Evolutionary conservation across 2,113 vertebrate genomes (phyloP).

Genomic region (Phycodurus eques): DNA sequence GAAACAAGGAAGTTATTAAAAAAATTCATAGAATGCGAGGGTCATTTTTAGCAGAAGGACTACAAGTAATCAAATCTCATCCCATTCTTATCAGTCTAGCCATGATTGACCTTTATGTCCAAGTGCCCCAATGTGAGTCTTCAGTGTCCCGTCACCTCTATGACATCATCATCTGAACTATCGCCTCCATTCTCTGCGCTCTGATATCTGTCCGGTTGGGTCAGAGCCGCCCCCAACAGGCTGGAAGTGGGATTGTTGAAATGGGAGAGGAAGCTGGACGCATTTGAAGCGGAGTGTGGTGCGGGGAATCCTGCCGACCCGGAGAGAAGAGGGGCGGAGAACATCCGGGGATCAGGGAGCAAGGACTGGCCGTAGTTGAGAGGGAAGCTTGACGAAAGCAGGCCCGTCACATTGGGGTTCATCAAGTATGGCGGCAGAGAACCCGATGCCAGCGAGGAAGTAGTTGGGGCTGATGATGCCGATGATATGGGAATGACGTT

Average conservation of each 20-base stretch:
- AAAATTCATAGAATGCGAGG: neutral
- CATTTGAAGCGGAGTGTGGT: slow-evolving; percentile 77
- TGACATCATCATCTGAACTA: slow-evolving; percentile 95
- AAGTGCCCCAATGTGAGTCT: neutral
- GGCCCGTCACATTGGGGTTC: slow-evolving; percentile 85
- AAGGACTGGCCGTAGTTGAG: slow-evolving; percentile 89
- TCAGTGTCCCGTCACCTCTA: slow-evolving; percentile 95
- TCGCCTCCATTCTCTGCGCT: slow-evolving; percentile 86
- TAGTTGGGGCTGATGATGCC: slow-evolving; percentile 77
- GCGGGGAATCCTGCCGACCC: slow-evolving; percentile 77
- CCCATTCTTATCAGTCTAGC: slow-evolving; percentile 25
- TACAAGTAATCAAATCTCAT: slow-evolving; percentile 4
- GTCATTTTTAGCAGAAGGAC: neutral
- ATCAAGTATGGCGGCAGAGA: slow-evolving; percentile 88
- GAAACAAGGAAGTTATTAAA: neutral
- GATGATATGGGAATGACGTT: slow-evolving; percentile 80
- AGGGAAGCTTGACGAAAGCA: slow-evolving; percentile 84
- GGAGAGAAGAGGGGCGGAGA: slow-evolving; percentile 56
- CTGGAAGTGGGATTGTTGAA: slow-evolving; percentile 82
- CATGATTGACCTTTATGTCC: slow-evolving; percentile 6
- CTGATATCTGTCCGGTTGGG: slow-evolving; percentile 75
- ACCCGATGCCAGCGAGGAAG: slow-evolving; percentile 83
- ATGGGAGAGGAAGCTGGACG: slow-evolving; percentile 82
- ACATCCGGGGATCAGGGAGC: slow-evolving; percentile 82
- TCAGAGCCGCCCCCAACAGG: slow-evolving; percentile 85